Evolutionary conservation across 2,888 invertebrate species (phyloP), one percentile per base, ranked within the genome.

Genomic region (Trichopoda pennipes): DNA sequence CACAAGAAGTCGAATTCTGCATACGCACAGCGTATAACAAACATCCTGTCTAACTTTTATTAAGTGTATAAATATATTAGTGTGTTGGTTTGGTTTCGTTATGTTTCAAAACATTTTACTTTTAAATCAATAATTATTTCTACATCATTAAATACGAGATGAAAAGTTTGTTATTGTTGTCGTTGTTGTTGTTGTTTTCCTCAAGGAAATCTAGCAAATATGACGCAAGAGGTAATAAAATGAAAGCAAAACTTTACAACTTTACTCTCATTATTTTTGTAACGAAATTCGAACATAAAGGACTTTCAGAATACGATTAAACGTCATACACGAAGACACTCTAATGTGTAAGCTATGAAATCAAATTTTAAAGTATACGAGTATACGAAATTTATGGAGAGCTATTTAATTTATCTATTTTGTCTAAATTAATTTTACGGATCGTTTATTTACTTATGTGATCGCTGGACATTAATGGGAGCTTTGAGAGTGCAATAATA

Each of bases 71-170:
- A 32, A 9, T 44, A n/a, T n/a, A 14, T n/a, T 6, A n/a, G 16
- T 44, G 42, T 28, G n/a, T 6, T 44, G 42, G n/a, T n/a, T n/a
- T 44, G 38, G 10, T 10, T 44, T 28, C 7, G 28, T 12, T 23
- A 42, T 69, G 38, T 73, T 63, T n/a, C 14, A 53, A 75, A 75
- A 19, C 64, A 56, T 56, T 64, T 35, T 32, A 56, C 68, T 72
- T 69, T 49, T 42, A 69, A 81, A 79, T 84, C 81, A 72, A 79
- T 84, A 75, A 79, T 79, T 84, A 81, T 81, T 84, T 84, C 83
- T 81, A 84, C 79, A 75, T 81, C 83, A 84, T 84, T 84, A 69
- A 81, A 78, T 79, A 32, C 47, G 19, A 61, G 44, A 35, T 35
- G 4, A 38, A 77, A 61, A 56, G n/a, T 55, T 44, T 32, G 61